Conservation (phyloP, 2,113 vertebrate species). For the Sardina pilchardus region DNA sequence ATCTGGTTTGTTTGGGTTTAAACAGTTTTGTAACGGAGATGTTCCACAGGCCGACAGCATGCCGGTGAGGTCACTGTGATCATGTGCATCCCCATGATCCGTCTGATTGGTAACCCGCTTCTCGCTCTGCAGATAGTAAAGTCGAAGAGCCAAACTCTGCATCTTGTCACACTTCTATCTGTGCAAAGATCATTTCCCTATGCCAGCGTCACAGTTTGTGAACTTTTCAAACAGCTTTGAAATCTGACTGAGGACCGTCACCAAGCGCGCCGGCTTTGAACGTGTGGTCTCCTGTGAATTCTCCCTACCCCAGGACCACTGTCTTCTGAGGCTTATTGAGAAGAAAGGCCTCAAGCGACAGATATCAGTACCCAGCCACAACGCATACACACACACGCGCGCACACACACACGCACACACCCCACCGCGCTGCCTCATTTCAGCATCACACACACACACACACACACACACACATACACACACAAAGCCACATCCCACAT, state of each 20-base stretch:
- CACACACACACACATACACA: slow-evolving; percentile 39
- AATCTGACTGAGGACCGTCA: slow-evolving; percentile 65
- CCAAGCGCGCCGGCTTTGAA: slow-evolving; percentile 65
- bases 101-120: slow-evolving; percentile 22
- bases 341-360: slow-evolving; percentile 68
- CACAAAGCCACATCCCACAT: slow-evolving; percentile 31
- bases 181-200: slow-evolving; percentile 68
- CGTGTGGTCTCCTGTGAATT: slow-evolving; percentile 57
- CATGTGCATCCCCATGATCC: neutral
- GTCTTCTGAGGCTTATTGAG: slow-evolving; percentile 67
- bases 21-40: neutral
- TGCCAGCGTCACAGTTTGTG: slow-evolving; percentile 65
- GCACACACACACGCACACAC: slow-evolving; percentile 39
- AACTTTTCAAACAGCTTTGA: slow-evolving; percentile 71
- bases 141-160: slow-evolving; percentile 52
- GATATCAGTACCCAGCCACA: slow-evolving; percentile 50
- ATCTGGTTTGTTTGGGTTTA: neutral
- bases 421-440: neutral
- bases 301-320: slow-evolving; percentile 64
- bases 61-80: neutral
- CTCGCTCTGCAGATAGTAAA: slow-evolving; percentile 60
- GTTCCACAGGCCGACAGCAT: neutral
- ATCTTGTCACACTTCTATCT: slow-evolving; percentile 49
- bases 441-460: slow-evolving; percentile 14
- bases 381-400: slow-evolving; percentile 45